These are phyloP conservation scores for Sitta carolinensis DNA, from an alignment of 2,797 vertebrate species.

Conservation along the genomic window DNA sequence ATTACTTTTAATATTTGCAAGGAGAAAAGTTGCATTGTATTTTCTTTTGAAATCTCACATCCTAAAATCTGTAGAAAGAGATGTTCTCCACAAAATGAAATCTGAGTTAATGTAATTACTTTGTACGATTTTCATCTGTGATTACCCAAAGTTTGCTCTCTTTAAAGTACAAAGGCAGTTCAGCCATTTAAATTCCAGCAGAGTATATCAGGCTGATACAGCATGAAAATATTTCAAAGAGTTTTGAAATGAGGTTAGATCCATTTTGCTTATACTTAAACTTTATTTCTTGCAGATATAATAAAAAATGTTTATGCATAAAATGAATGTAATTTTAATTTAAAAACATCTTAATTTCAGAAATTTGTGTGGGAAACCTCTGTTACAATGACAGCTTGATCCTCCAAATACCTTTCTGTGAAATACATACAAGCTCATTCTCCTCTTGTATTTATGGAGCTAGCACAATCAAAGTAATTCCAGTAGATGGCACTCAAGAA, in stretches of 20 bases:
- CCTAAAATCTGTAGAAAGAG: neutral
- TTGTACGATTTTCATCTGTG: neutral
- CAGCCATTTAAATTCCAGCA: neutral
- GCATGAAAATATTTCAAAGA: neutral
- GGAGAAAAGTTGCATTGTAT: neutral
- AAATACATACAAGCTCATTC: rapidly evolving
- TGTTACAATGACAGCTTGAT: neutral
- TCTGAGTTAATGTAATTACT: neutral
- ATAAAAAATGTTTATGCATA: neutral
- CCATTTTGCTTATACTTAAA: neutral
- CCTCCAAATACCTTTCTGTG: neutral
- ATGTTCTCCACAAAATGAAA: neutral
- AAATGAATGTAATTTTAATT: neutral
- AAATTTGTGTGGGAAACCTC: neutral
- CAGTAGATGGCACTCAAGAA: conserved; percentile 61
- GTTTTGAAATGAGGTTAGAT: neutral
- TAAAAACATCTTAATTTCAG: neutral
- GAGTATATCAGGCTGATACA: neutral
- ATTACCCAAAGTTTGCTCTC: neutral
- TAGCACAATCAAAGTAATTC: neutral
- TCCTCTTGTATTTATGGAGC: neutral
- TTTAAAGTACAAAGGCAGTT: neutral
- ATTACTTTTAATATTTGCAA: neutral
- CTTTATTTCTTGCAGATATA: neutral
- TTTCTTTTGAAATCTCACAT: neutral